Conservation (phyloP, 1,140 invertebrate species). For the Brachionus plicatilis region DNA sequence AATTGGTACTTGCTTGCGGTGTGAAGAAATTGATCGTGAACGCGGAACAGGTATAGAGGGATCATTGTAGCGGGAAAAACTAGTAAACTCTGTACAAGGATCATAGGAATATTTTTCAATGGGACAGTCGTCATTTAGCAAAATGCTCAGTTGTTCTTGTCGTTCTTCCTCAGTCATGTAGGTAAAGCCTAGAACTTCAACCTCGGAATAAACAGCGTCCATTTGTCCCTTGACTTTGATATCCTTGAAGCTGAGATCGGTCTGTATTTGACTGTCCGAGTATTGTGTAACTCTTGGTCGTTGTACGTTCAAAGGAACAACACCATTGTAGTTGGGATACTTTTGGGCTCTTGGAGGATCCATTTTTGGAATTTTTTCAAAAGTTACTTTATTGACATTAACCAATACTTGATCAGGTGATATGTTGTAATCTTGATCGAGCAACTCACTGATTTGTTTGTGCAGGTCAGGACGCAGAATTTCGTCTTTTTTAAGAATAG, state of each 20-base stretch:
- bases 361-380: neutral
- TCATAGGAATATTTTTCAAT: neutral
- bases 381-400: neutral
- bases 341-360: neutral
- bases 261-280: neutral
- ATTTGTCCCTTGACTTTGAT: neutral
- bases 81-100: constrained; percentile 8
- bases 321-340: neutral
- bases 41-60: neutral
- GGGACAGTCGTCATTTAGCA: neutral
- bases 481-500: neutral
- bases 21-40: neutral
- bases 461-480: constrained; percentile 32
- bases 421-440: constrained; percentile 17
- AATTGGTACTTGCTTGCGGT: neutral
- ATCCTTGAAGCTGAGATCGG: constrained; percentile 12
- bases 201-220: constrained; percentile 6
- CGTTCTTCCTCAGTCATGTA: constrained; percentile 20
- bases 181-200: neutral
- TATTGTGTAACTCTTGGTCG: neutral
- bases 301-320: neutral
- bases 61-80: neutral
- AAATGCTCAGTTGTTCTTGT: neutral
- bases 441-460: constrained; percentile 12
- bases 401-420: neutral